A percentile compares a stretch with the other conserved stretches of the same genome.
Evolutionary conservation across 2,888 invertebrate species (phyloP).

Genomic region (Deilephila elpenor): DNA sequence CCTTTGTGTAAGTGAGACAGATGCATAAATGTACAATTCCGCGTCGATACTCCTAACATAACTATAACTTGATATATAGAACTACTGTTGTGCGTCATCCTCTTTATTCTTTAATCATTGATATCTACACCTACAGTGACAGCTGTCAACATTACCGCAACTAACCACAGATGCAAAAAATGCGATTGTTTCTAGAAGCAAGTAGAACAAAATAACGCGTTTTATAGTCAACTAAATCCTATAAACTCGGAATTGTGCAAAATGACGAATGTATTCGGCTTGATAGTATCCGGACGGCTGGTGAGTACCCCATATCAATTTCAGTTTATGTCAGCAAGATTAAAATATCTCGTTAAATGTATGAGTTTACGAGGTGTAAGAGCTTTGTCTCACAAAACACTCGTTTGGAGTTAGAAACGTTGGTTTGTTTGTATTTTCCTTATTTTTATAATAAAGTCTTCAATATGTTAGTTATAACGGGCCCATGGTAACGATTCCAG

Average conservation of each 20-base stretch:
- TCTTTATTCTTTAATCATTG: no score
- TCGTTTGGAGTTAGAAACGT: neutral
- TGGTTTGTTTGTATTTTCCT: neutral
- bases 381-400: neutral
- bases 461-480: no score
- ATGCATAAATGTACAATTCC: no score
- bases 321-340: constrained; percentile 18
- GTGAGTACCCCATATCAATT: constrained; percentile 77
- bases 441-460: no score
- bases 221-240: constrained; percentile 27
- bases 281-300: constrained; percentile 92
- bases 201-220: constrained; percentile 41
- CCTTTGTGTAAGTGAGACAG: no score
- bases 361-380: constrained; percentile 28
- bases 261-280: constrained; percentile 87
- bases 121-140: no score
- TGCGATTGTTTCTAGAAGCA: constrained; percentile 49
- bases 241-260: constrained; percentile 35
- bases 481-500: neutral
- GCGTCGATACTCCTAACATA: no score
- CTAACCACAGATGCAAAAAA: constrained; percentile 13
- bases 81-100: no score
- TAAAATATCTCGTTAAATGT: neutral
- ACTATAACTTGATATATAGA: no score
- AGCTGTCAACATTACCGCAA: constrained; percentile 8